These are phyloP conservation scores for Leptonema lineaticorne DNA, from an alignment of 1,140 invertebrate genomes.

Conservation along the genomic window DNA sequence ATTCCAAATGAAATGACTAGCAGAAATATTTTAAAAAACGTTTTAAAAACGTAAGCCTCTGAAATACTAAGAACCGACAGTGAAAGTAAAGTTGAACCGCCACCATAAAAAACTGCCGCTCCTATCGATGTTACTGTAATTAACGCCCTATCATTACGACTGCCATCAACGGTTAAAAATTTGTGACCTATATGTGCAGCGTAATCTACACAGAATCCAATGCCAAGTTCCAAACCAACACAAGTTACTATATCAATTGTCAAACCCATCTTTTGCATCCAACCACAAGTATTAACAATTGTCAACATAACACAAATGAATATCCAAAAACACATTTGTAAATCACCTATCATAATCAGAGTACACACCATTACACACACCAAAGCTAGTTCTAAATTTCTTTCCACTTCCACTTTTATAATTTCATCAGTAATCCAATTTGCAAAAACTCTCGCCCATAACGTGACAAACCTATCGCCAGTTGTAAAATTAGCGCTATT, in stretches of 20 bases:
- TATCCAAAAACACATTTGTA: conserved; percentile 76
- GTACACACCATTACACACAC: conserved; percentile 81
- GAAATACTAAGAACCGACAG: conserved; percentile 71
- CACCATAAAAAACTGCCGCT: conserved; percentile 77
- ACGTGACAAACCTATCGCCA: conserved; percentile 62
- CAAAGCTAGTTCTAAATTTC: conserved; percentile 78
- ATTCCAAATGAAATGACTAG: conserved; percentile 75
- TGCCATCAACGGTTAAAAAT: conserved; percentile 64
- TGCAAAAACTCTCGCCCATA: conserved; percentile 70
- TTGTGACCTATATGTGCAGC: conserved; percentile 86
- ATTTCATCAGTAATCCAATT: conserved; percentile 79
- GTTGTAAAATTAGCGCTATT: conserved; percentile 58
- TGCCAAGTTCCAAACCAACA: conserved; percentile 80
- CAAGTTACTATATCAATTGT: conserved; percentile 85
- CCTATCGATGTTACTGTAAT: conserved; percentile 75
- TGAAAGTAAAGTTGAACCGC: conserved; percentile 77
- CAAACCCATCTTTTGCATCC: conserved; percentile 78
- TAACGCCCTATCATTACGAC: conserved; percentile 62
- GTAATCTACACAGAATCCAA: conserved; percentile 87
- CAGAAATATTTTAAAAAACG: conserved; percentile 82
- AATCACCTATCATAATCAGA: conserved; percentile 75
- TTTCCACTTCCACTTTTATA: conserved; percentile 73
- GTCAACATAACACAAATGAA: conserved; percentile 76
- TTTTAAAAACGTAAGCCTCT: conserved; percentile 74
- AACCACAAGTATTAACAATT: conserved; percentile 77